Evolutionary conservation across 1,140 invertebrate species (phyloP), one percentile per base, ranked within the genome.

Genomic region (Brachionus plicatilis): DNA sequence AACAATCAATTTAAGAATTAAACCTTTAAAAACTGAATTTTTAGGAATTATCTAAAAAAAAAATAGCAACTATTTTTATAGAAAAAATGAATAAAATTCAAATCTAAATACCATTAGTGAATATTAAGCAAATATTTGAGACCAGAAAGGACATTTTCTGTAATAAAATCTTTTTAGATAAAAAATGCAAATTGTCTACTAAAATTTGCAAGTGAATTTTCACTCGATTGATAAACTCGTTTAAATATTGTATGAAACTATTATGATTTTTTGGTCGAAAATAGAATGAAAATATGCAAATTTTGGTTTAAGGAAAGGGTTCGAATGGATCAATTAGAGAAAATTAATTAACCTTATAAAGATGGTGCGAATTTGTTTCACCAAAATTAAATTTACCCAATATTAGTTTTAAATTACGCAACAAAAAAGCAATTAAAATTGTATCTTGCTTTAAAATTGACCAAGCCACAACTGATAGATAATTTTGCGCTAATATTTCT

Each of bases 261-360:
- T 41, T 43, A 14, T 43, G 33, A 12, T 72, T 72, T 72, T 41
- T 72, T 20, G 3, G 1, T 72, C 41, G 33, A 20, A 43, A 43
- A 43, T 20, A 72, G 41, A 72, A 43, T 72, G 68, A 72, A 72
- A 72, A 72, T 72, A 72, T 72, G 68, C 41, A 72, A 72, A 72
- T 72, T 72, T 68, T 68, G 12, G 12, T 68, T 33, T 9, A 3
- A 33, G 66, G 9, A 72, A 43, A 72, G 43, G 20, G 17, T n/a
- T 72, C 33, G 68, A 72, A 43, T 43, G 68, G 68, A 72, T 72
- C 68, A 72, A 72, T 72, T 72, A 72, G 68, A 72, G 33, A 60
- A 72, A 72, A 45, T 72, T 72, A 72, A 72, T 72, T 72, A 72
- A 72, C 68, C 68, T 72, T 72, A 72, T 17, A 72, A 43, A 72